phyloP scores from a whole-genome alignment of 1,140 invertebrate species.

The Bombus superbus region DNA sequence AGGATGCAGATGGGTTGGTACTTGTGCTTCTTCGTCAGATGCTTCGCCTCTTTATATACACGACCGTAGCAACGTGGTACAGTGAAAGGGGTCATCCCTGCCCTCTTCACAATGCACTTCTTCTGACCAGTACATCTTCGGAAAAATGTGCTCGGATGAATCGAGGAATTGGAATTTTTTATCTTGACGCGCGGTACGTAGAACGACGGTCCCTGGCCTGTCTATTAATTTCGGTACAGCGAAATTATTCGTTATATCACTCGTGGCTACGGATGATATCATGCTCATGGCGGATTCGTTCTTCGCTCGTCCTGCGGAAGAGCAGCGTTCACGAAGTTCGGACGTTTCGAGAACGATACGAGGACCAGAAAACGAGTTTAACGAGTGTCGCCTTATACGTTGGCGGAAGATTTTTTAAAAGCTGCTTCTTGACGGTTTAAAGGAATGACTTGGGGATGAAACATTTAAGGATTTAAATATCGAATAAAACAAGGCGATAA shows the following conservation, averaged over 20 bases:
- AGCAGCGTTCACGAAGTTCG: background rate
- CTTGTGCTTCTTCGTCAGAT: slow-evolving; percentile 78
- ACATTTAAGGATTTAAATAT: background rate
- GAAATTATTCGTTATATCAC: background rate
- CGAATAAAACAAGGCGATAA: background rate
- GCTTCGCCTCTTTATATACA: slow-evolving; percentile 80
- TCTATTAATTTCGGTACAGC: background rate
- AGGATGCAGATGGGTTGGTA: slow-evolving; percentile 77
- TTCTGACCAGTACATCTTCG: slow-evolving; percentile 79
- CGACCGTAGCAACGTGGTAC: slow-evolving; percentile 76
- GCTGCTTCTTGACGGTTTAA: background rate
- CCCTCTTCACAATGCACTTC: slow-evolving; percentile 79
- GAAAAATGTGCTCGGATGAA: slow-evolving; percentile 72
- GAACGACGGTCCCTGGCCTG: background rate
- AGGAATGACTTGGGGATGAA: background rate
- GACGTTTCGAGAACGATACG: background rate
- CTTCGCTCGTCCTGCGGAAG: background rate
- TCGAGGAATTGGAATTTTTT: slow-evolving; percentile 49
- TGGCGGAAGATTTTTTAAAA: background rate
- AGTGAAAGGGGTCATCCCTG: slow-evolving; percentile 81
- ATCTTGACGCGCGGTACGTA: slow-evolving; percentile 5
- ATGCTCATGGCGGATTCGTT: too few relatives aligned
- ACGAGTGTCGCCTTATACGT: background rate
- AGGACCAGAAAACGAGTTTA: too few relatives aligned
- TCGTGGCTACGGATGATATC: background rate